phyloP scores from a whole-genome alignment of 2,113 vertebrate genomes.

The Ornithorhynchus anatinus region DNA sequence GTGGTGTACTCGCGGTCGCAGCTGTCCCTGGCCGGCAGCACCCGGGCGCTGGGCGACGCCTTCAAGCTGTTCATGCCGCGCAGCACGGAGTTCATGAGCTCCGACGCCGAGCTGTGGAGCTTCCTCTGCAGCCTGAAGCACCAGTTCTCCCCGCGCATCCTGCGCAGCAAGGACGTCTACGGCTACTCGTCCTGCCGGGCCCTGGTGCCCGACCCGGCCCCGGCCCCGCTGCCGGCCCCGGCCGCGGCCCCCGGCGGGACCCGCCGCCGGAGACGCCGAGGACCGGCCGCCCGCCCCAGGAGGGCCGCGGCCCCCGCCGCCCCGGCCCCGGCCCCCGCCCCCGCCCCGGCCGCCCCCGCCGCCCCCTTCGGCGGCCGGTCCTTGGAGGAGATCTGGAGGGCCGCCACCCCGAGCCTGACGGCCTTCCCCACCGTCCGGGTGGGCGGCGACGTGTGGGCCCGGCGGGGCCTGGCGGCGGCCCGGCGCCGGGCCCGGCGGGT shows the following conservation, averaged over 20 bases:
- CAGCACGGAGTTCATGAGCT: slow-evolving; percentile 81
- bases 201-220: slow-evolving; percentile 66
- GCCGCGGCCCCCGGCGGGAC: neutral
- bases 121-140: slow-evolving; percentile 81
- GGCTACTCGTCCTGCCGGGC: slow-evolving; percentile 77
- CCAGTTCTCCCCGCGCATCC: slow-evolving; percentile 78
- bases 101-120: slow-evolving; percentile 80
- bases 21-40: slow-evolving; percentile 73
- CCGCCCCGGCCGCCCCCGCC: neutral
- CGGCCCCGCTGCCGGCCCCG: neutral
- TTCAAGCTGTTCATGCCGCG: slow-evolving; percentile 78
- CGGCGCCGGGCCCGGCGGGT: slow-evolving; percentile 65
- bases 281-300: slow-evolving; percentile 51
- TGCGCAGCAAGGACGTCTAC: slow-evolving; percentile 80
- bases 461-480: slow-evolving; percentile 65
- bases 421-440: slow-evolving; percentile 72
- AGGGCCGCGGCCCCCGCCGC: slow-evolving; percentile 32
- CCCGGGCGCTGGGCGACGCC: slow-evolving; percentile 75
- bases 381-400: slow-evolving; percentile 73
- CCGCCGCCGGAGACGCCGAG: slow-evolving; percentile 21
- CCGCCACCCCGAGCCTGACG: slow-evolving; percentile 66
- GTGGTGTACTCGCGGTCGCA: slow-evolving; percentile 78
- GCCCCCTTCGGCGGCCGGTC: slow-evolving; percentile 50
- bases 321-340: neutral
- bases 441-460: slow-evolving; percentile 69